These are phyloP conservation scores for Prochilodus magdalenae DNA, from an alignment of 2,113 vertebrate species.

Conservation along the genomic window DNA sequence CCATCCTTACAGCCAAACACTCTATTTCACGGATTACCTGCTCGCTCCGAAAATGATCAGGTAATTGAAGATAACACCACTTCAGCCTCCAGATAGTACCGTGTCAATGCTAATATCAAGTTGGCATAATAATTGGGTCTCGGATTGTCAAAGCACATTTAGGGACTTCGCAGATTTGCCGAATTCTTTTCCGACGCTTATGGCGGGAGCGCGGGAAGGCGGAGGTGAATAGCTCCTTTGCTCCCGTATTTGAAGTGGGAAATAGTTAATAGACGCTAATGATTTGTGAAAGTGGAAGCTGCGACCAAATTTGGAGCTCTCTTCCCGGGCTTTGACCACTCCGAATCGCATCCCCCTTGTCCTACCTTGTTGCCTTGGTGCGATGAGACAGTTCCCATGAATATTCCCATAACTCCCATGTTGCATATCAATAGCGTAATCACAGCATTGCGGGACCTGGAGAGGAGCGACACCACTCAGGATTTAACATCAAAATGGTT, in stretches of 20 bases:
- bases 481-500: conserved; percentile 43
- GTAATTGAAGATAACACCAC: conserved; percentile 60
- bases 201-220: conserved; percentile 58
- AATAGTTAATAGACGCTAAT: conserved; percentile 53
- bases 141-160: conserved; percentile 62
- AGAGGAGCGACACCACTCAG: conserved; percentile 57
- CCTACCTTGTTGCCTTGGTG: too few relatives aligned
- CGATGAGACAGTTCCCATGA: too few relatives aligned
- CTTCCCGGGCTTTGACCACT: not conserved
- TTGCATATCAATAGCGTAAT: conserved; percentile 64
- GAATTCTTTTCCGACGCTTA: conserved; percentile 56
- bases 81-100: conserved; percentile 63
- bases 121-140: conserved; percentile 62
- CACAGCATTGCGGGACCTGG: conserved; percentile 61
- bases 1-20: conserved; percentile 60
- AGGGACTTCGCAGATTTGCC: conserved; percentile 36
- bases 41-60: conserved; percentile 59
- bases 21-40: conserved; percentile 70
- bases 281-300: conserved; percentile 50
- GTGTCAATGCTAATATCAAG: conserved; percentile 62
- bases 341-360: too few relatives aligned
- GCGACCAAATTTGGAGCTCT: conserved; percentile 40
- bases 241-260: conserved; percentile 56
- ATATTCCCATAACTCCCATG: conserved; percentile 53
- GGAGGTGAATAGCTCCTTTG: conserved; percentile 49